A percentile compares a stretch with the other conserved stretches of the same genome.
Evolutionary conservation across 2,113 vertebrate genomes (phyloP).

Genomic region (Pagrus major): DNA sequence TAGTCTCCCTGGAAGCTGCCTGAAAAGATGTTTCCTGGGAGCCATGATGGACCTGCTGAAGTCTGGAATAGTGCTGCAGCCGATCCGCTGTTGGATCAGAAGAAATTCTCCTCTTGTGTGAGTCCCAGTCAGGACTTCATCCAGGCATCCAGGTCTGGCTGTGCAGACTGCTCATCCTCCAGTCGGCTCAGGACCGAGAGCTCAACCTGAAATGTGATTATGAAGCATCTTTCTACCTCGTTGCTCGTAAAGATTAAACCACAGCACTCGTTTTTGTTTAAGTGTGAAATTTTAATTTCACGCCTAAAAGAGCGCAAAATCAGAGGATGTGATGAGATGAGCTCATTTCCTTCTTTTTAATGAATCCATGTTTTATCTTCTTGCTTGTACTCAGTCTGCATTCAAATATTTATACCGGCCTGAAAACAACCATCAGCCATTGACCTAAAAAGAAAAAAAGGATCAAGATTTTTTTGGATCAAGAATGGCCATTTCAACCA

Average conservation of each 20-base stretch:
- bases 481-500: not conserved
- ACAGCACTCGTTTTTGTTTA: not conserved
- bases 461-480: not conserved
- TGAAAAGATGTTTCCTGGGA: not conserved
- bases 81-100: not conserved
- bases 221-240: constrained; percentile 9
- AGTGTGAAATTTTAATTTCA: constrained; percentile 61
- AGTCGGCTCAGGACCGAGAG: not conserved
- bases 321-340: constrained; percentile 18
- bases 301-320: constrained; percentile 43
- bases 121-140: constrained; percentile 5
- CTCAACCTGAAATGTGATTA: constrained; percentile 35
- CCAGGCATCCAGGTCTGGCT: constrained; percentile 24
- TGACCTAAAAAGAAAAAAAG: not conserved
- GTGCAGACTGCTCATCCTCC: constrained; percentile 20
- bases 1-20: not conserved
- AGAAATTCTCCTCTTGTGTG: not conserved
- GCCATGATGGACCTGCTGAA: not conserved
- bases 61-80: not conserved
- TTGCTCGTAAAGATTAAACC: constrained; percentile 28
- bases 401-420: not conserved
- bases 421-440: not conserved
- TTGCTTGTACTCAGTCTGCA: not conserved
- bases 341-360: constrained; percentile 6
- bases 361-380: not conserved